Base-by-base conservation (phyloP, 2,797 vertebrate genomes). In the Xiphorhynchus erythropygius region DNA sequence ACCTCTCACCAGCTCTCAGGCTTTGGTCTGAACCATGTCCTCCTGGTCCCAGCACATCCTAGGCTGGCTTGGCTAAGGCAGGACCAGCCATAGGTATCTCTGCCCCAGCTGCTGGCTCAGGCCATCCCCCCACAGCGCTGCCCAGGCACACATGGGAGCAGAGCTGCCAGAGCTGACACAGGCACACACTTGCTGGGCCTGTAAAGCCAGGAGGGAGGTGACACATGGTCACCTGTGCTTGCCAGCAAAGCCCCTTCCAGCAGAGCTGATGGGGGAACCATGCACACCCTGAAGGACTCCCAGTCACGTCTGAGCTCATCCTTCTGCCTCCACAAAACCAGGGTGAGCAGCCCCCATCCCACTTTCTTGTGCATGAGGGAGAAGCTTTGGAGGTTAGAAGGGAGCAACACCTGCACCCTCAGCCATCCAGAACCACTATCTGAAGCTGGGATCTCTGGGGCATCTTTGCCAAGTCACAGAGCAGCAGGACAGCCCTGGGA, bases 401-500 rank as follows among this genome's bases (percentile, higher is more conserved):
- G 11, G 42, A 37, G 42, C 42, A 44, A n/a, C 10, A 22, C 41
- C 16, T 64, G 46, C 19, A 50, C 46, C 25, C 8, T 4, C 21
- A 39, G 17, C 56, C 60, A 70, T 21, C 55, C 67, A 37, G 37
- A 67, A 50, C 30, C 46, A 35, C 27, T 4, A 1, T 19, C 62
- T 10, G n/a, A 19, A 19, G 17, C 50, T 50, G 28, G 22, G 56
- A 14, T 32, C 17, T 35, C 13, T 9, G 28, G 19, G 17, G 11
- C 18, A 12, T 7, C 41, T 68, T n/a, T 41, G 41, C n/a, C 42
- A 22, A 23, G 7, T 55, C 39, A 56, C 8, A 6, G 18, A 30
- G 35, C 32, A 53, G 33, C 33, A 68, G 9, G 5, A 0, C 1
- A 0, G 18, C 33, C 55, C 7, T 0, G 1, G 53, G 47, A 87